These are phyloP conservation scores for Peromyscus leucopus DNA, from an alignment of 2,113 vertebrate genomes.

Conservation along the genomic window DNA sequence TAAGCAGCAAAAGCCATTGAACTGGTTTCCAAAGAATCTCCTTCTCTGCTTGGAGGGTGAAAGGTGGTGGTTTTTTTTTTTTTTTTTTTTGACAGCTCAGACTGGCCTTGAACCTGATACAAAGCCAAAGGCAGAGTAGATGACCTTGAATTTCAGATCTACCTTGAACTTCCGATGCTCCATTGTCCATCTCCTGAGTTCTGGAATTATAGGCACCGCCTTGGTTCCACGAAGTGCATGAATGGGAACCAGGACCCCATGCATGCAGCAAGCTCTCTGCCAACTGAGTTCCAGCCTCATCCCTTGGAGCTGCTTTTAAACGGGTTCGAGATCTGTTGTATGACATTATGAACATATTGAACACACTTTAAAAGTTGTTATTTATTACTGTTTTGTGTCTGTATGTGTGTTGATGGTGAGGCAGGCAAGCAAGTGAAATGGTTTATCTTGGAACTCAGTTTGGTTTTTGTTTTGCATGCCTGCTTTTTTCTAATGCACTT, in stretches of 20 bases:
- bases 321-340: no score
- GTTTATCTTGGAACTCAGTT: background rate
- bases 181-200: background rate
- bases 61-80: no score
- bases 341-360: no score
- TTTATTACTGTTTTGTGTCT: background rate
- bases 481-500: background rate
- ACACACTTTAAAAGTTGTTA: background rate
- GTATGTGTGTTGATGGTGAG: background rate
- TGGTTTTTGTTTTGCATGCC: background rate
- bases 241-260: background rate
- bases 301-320: background rate
- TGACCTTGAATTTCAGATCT: background rate
- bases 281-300: background rate
- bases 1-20: constrained; percentile 96
- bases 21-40: no score
- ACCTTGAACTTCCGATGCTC: background rate
- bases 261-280: background rate
- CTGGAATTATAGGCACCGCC: background rate
- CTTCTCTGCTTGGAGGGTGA: no score
- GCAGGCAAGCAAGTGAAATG: background rate
- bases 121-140: background rate
- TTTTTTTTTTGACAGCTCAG: no score
- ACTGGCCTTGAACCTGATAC: background rate
- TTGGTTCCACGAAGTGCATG: background rate